phyloP scores from a whole-genome alignment of 2,888 invertebrate species.

The Agapostemon virescens region DNA sequence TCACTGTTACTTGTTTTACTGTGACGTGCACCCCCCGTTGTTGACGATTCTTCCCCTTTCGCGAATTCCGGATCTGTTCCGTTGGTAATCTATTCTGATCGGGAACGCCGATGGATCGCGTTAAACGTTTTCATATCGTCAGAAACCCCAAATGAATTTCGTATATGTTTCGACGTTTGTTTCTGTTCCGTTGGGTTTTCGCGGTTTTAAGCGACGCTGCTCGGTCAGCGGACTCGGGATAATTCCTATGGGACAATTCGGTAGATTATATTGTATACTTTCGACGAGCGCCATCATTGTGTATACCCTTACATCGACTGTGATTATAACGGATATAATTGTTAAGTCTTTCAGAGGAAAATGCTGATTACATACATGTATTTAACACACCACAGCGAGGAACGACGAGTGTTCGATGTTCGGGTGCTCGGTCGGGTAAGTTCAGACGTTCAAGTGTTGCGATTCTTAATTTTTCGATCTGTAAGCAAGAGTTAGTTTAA shows the following conservation, averaged over 20 bases:
- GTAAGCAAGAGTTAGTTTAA: not conserved
- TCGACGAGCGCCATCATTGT: slow-evolving; percentile 49
- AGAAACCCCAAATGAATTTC: too few species aligned
- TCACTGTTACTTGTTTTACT: slow-evolving; percentile 4
- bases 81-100: not conserved
- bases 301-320: slow-evolving; percentile 72
- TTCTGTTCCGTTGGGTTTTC: not conserved
- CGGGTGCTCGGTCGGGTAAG: slow-evolving; percentile 36
- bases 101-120: not conserved
- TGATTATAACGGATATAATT: slow-evolving; percentile 74
- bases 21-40: not conserved
- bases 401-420: slow-evolving; percentile 23
- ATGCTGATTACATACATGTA: slow-evolving; percentile 42
- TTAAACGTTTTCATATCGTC: not conserved
- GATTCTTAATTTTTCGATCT: not conserved
- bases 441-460: slow-evolving; percentile 33
- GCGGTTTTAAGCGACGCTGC: not conserved
- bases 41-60: slow-evolving; percentile 12
- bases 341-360: slow-evolving; percentile 66
- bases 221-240: not conserved
- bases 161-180: not conserved
- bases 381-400: slow-evolving; percentile 13
- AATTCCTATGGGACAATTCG: slow-evolving; percentile 3
- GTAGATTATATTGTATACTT: slow-evolving; percentile 44
- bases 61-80: not conserved